Evolutionary conservation across 1,140 invertebrate genomes (phyloP), one percentile per base, ranked within the genome.

Genomic region (Ptiloglossa arizonensis): DNA sequence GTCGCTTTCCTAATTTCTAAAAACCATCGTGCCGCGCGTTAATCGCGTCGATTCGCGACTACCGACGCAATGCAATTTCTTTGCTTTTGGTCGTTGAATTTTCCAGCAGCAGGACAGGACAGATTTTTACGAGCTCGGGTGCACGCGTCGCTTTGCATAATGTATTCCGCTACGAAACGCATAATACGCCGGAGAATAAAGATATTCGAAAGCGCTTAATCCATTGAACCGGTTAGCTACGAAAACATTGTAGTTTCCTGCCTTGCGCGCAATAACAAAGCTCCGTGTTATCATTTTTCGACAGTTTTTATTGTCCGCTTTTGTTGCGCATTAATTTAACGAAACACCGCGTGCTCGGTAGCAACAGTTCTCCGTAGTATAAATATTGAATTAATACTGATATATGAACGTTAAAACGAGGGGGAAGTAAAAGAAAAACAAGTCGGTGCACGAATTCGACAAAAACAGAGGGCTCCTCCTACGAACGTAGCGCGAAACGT

Each of bases 61-160:
- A 35, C 35, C 35, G 9, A 17, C 15, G 46, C 19, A 5, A 17
- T 48, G 19, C 15, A 5, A 17, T n/a, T 48, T 48, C 46, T 17
- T 5, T 17, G 15, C 5, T 13, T n/a, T 59, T 29, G 29, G 19
- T 4, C 59, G 70, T 27, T 13, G 22, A 63, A 64, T 73, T 60
- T 48, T 48, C 8, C 32, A 22, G 11, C 17, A 15, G n/a, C n/a
- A 22, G 57, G 6, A 19, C 17, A 11, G 4, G 5, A 54, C 15
- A 50, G 57, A 74, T 57, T 46, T 67, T 67, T 38, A 56, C n/a
- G 32, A 29, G 38, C 5, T 19, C 4, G 17, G 50, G 15, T 24
- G 24, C 63, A 35, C 38, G 13, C 15, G 17, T 17, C 63, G 22
- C n/a, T 75, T 75, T 68, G 63, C 63, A 75, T 75, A 68, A 68